Evolutionary conservation across 2,888 invertebrate species (phyloP).

Genomic region (Drosophila quasianomalipes): DNA sequence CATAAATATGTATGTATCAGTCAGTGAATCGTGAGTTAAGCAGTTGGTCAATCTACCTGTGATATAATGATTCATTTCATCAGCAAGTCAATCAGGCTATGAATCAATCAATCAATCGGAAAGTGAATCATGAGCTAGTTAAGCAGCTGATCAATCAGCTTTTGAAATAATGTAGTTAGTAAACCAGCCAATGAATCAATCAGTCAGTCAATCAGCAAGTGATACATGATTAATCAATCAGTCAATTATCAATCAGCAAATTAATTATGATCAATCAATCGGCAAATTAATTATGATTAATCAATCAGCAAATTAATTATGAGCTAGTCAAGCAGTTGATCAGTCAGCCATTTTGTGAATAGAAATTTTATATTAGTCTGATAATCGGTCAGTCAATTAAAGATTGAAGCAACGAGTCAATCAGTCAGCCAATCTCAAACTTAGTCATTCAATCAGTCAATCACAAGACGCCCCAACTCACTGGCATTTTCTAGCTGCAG

Average conservation of each 20-base stretch:
- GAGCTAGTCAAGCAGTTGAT: neutral
- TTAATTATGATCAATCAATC: neutral
- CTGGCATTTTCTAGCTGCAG: constrained; percentile 92
- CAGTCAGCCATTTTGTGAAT: neutral
- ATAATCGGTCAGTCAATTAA: neutral
- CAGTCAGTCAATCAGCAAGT: too few relatives aligned
- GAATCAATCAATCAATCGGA: neutral
- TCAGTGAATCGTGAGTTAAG: neutral
- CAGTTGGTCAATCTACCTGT: neutral
- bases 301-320: neutral
- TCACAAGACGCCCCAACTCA: constrained; percentile 85
- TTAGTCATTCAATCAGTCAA: neutral
- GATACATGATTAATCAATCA: neutral
- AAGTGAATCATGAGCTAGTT: neutral
- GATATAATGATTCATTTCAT: neutral
- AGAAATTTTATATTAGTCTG: neutral
- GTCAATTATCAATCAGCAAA: neutral
- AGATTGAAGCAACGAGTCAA: too few relatives aligned
- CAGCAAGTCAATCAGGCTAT: neutral
- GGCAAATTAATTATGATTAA: too few relatives aligned
- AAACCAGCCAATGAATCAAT: too few relatives aligned
- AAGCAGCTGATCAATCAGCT: too few relatives aligned
- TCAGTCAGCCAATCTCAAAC: neutral
- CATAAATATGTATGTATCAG: neutral
- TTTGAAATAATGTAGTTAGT: too few relatives aligned